phyloP scores from a whole-genome alignment of 2,797 vertebrate genomes.

The Echiichthys vipera region DNA sequence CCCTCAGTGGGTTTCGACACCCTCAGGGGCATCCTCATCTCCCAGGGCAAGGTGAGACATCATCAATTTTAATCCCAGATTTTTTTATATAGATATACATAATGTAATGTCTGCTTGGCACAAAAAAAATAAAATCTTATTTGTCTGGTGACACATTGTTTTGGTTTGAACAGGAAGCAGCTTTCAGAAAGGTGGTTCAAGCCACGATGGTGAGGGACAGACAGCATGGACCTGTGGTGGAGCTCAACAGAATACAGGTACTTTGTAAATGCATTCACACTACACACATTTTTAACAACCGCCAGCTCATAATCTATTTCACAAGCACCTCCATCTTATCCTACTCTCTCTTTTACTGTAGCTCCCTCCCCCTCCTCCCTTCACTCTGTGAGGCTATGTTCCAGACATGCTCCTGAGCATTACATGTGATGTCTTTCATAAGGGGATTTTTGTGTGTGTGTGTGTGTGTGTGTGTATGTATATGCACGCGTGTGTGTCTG shows the following conservation, averaged over 20 bases:
- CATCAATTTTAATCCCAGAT: background rate
- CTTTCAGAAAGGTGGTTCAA: slow-evolving; percentile 99
- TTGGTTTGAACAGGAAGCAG: slow-evolving; percentile 89
- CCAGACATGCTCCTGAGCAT: slow-evolving; percentile 51
- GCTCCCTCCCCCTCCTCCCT: background rate
- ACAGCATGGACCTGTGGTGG: slow-evolving; percentile 97
- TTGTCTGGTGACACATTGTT: background rate
- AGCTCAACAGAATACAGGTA: slow-evolving; percentile 99
- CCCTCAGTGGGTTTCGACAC: slow-evolving; percentile 95
- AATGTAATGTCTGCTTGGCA: background rate
- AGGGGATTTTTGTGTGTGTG: slow-evolving; percentile 52
- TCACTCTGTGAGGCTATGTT: slow-evolving; percentile 20
- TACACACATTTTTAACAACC: background rate
- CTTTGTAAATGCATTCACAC: background rate
- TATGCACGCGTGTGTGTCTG: slow-evolving; percentile 15
- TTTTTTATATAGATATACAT: too few relatives aligned
- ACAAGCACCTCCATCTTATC: background rate
- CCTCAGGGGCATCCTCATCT: slow-evolving; percentile 95
- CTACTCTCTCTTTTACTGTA: slow-evolving; percentile 10
- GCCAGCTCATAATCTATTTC: background rate
- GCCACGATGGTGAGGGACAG: slow-evolving; percentile 98
- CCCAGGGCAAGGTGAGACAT: slow-evolving; percentile 94
- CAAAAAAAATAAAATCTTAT: background rate
- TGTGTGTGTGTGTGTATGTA: slow-evolving; percentile 33
- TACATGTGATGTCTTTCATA: slow-evolving; percentile 74